Evolutionary conservation across 2,797 vertebrate genomes (phyloP).

Genomic region (Cygnus olor): DNA sequence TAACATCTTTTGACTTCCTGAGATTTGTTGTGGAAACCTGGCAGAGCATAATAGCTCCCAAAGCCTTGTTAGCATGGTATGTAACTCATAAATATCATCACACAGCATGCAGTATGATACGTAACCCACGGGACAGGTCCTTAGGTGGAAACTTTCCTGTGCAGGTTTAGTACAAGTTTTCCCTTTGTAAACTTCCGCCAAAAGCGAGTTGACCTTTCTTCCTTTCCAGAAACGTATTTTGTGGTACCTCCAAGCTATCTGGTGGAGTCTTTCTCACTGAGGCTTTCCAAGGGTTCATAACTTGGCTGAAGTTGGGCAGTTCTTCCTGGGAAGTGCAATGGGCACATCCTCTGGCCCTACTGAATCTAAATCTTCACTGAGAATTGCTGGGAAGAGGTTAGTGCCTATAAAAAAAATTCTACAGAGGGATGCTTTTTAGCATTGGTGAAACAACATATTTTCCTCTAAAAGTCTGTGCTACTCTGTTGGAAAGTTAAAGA

Average conservation of each 20-base stretch:
- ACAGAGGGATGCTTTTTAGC: not conserved
- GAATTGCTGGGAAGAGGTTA: not conserved
- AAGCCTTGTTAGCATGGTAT: not conserved
- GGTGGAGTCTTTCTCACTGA: not conserved
- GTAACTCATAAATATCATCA: not conserved
- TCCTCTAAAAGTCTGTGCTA: rapidly evolving
- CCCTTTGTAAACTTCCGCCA: not conserved
- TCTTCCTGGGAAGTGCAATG: not conserved
- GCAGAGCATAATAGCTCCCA: not conserved
- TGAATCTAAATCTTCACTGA: not conserved
- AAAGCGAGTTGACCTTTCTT: not conserved
- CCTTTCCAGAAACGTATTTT: not conserved
- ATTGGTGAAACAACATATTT: rapidly evolving
- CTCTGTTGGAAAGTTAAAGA: not conserved
- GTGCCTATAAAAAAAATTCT: not conserved
- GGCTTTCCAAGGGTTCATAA: not conserved
- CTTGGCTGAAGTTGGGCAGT: not conserved
- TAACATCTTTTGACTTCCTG: not conserved
- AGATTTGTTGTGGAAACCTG: not conserved
- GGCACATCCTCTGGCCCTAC: not conserved
- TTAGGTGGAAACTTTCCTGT: not conserved
- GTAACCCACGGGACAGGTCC: not conserved
- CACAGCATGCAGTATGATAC: no score
- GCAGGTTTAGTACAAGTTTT: not conserved
- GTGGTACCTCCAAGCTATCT: not conserved